Base-by-base conservation (phyloP, 1,140 invertebrate genomes). In the Hycleus cichorii region DNA sequence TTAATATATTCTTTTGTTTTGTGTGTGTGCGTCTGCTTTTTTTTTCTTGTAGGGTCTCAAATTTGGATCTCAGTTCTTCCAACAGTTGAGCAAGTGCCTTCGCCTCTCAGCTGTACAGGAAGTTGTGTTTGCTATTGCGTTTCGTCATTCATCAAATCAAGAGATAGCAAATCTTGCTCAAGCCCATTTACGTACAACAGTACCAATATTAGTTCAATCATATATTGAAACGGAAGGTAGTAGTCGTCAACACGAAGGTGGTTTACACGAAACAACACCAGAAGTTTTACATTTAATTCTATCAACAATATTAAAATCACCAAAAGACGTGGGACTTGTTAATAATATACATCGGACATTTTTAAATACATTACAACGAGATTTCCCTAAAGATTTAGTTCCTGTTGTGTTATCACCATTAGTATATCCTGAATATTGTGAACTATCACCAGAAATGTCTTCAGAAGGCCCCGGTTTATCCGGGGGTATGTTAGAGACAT, bases 361-460 rank as follows among this genome's bases (percentile, higher is more conserved):
- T 78, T 71, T 94, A 25, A 83, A 86, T 68, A 85, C 84, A 66
- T 77, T 96, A 62, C 81, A 87, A 65, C 81, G 86, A 69, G 92
- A 95, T 72, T 95, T 94, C 80, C 90, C 91, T 32, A 83, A 85
- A 60, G 89, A 91, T 67, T 80, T 87, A 64, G 90, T 92, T 57
- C 93, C 93, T 60, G 86, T 93, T 68, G 85, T 95, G 63, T 76
- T 97, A 64, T 86, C 89, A 67, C 92, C 92, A 71, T 78, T 93
- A 44, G 77, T 95, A 43, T 95, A 95, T 76, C 83, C 88, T 55
- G 82, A 83, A 74, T 83, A 85, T 69, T 81, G 84, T 67, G 88
- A 92, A 76, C 80, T 84, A 66, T 79, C 84, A 51, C 80, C 87
- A 51, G 82, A 84, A 75, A 82, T 84, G 76, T 74, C 69, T 26